These are phyloP conservation scores for Nesoenas mayeri DNA, from an alignment of 2,113 vertebrate species.

Conservation along the genomic window DNA sequence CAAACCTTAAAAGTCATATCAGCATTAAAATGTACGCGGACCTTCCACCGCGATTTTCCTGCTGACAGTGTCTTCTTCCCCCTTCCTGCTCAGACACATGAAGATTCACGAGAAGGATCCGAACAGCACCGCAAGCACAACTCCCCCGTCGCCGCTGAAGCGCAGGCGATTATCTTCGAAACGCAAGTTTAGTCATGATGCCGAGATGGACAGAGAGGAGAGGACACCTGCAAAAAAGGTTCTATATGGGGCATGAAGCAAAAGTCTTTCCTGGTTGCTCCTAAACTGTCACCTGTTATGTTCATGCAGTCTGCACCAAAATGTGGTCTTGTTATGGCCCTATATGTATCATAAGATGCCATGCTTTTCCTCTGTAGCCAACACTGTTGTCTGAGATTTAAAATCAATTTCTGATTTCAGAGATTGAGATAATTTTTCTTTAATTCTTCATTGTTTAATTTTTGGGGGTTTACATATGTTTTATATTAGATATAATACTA, in stretches of 20 bases:
- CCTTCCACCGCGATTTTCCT: neutral
- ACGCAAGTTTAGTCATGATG: constrained; percentile 83
- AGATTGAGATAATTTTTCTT: neutral
- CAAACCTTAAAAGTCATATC: neutral
- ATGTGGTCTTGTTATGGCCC: neutral
- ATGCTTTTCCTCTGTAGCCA: neutral
- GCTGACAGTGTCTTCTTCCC: neutral
- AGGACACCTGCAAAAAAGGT: constrained; percentile 90
- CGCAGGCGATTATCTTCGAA: constrained; percentile 87
- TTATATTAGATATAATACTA: neutral
- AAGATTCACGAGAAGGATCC: constrained; percentile 98
- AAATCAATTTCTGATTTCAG: neutral
- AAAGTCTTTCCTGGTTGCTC: neutral
- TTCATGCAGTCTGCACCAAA: neutral
- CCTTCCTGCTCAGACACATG: constrained; percentile 86
- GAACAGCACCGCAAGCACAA: constrained; percentile 72
- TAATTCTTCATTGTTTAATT: neutral
- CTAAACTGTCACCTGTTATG: neutral
- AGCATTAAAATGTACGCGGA: neutral
- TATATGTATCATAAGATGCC: neutral
- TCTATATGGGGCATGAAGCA: neutral
- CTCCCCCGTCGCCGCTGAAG: constrained; percentile 87
- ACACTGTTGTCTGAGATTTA: neutral
- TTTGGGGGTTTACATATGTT: neutral
- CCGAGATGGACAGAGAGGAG: constrained; percentile 82